phyloP scores from a whole-genome alignment of 1,140 invertebrate genomes.

The Agrypnia vestita region DNA sequence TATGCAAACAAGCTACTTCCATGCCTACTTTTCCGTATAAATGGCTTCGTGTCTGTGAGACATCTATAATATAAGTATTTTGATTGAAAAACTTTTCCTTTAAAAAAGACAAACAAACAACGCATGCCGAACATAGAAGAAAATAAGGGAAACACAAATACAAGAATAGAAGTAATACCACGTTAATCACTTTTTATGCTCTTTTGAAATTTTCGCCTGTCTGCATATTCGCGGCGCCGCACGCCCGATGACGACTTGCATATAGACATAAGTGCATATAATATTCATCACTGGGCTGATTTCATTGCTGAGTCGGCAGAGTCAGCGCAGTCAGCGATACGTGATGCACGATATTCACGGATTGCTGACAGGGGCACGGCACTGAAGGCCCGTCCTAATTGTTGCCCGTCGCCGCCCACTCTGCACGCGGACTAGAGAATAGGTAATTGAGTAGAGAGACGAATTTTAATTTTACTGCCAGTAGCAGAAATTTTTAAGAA shows the following conservation, averaged over 20 bases:
- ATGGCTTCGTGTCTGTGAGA: too few relatives aligned
- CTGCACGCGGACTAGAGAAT: not conserved
- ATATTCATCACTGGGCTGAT: too few relatives aligned
- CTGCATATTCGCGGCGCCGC: too few relatives aligned
- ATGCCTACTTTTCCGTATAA: too few relatives aligned
- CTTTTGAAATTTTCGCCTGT: not conserved
- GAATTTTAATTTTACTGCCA: too few relatives aligned
- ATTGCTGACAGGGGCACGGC: slow-evolving; percentile 2
- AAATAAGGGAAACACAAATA: too few relatives aligned
- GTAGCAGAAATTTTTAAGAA: too few relatives aligned
- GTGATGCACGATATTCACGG: not conserved
- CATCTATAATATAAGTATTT: too few relatives aligned
- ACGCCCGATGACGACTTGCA: too few relatives aligned
- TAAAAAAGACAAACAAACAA: not conserved
- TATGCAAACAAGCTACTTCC: too few relatives aligned
- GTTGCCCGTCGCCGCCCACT: not conserved
- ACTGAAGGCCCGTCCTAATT: not conserved
- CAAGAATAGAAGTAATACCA: not conserved
- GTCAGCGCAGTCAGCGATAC: not conserved
- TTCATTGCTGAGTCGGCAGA: not conserved
- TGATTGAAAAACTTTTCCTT: too few relatives aligned
- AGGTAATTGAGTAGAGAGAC: not conserved
- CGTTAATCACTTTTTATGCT: not conserved
- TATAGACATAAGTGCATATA: too few relatives aligned
- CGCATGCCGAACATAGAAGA: not conserved